A percentile compares a stretch with the other conserved stretches of the same genome.
These are phyloP conservation scores for Cremastinae sp. DNA, from an alignment of 2,888 invertebrate genomes.

Conservation along the genomic window DNA sequence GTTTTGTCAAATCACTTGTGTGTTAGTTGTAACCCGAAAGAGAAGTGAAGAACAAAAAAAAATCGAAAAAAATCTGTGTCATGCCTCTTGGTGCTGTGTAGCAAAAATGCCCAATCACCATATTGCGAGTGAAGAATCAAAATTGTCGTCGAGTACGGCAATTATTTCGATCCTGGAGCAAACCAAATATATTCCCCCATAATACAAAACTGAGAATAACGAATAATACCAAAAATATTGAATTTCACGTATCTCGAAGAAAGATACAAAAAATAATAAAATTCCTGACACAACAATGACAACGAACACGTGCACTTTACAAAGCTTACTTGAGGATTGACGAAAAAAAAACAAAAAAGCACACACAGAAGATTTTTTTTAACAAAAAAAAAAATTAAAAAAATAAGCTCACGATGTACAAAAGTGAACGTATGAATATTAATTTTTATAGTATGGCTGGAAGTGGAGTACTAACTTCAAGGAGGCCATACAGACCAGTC, in stretches of 20 bases:
- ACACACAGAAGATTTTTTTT: no score
- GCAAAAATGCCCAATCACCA: conserved; percentile 58
- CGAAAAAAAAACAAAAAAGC: conserved; percentile 6
- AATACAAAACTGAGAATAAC: conserved; percentile 36
- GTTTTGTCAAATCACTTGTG: conserved; percentile 75
- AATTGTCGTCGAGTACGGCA: conserved; percentile 54
- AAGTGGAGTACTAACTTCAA: conserved; percentile 98
- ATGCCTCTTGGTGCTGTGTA: conserved; percentile 60
- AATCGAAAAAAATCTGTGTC: conserved; percentile 55
- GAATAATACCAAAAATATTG: conserved; percentile 24
- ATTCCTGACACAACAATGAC: conserved; percentile 49
- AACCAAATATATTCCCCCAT: conserved; percentile 8
- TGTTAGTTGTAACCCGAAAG: conserved; percentile 74
- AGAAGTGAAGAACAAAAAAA: conserved; percentile 36
- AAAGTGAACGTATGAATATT: conserved; percentile 76
- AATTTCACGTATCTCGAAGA: conserved; percentile 23
- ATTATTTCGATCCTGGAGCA: conserved; percentile 5
- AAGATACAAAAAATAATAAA: conserved; percentile 11
- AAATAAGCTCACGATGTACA: conserved; percentile 51
- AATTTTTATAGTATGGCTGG: conserved; percentile 92
- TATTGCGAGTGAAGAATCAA: conserved; percentile 41
- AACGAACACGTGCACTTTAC: conserved; percentile 53
- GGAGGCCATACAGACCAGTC: conserved; percentile 93
- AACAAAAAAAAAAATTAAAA: conserved; percentile 49
- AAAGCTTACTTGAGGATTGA: conserved; percentile 46